Evolutionary conservation across 1,140 invertebrate species (phyloP), one percentile per base, ranked within the genome.

Genomic region (Drosophila funebris): DNA sequence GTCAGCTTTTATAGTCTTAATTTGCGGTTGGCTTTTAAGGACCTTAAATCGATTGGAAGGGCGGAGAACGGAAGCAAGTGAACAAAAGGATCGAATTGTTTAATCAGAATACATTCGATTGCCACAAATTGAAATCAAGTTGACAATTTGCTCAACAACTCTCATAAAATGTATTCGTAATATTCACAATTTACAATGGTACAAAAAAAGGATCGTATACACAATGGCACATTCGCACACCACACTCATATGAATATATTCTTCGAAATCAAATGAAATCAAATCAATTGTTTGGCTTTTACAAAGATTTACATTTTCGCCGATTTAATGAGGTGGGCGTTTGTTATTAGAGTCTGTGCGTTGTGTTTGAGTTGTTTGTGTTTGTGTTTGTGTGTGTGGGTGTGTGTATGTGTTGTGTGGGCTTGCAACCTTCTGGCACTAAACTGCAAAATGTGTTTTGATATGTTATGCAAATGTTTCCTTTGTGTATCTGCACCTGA

Each of bases 381-480:
- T 72, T 73, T 67, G 71, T n/a, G n/a, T n/a, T 2, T 20, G 74
- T 67, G 27, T 67, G 18, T 53, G 24, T 64, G 80, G 52, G 31
- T 64, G 20, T 53, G 43, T 43, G 37, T 27, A 44, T 29, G 43
- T 46, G 27, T 31, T 53, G 37, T 41, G 60, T 54, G 61, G 29
- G 43, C 67, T 73, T 67, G 71, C 62, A 52, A 66, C 69, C 62
- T 66, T 54, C 67, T 66, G 46, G 18, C 37, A 67, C 7, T 58
- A 67, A 69, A 63, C 56, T 57, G 57, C 57, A 58, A 68, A 72
- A 61, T 84, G 56, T 71, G 63, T 57, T 52, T 75, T 67, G 52
- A 72, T 81, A 81, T 74, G 77, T 85, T 81, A 85, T 85, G 81
- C 66, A 85, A 85, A 84, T 84, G 68, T 76, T 31, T 58, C 79